phyloP scores from a whole-genome alignment of 2,888 invertebrate genomes.

The Hypomecis punctinalis region DNA sequence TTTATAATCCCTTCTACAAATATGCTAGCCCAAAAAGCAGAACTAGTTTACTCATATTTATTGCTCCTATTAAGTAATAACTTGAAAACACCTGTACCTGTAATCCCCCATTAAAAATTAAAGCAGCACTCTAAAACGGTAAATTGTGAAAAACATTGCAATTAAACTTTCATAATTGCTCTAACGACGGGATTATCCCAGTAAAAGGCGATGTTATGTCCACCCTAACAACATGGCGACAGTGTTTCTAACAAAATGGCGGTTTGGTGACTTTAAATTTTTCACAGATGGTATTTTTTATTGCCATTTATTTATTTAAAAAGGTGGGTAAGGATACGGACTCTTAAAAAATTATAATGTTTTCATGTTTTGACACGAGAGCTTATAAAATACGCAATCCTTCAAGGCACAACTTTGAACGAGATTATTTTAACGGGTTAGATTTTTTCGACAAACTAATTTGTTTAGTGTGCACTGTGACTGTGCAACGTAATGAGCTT shows the following conservation, averaged over 20 bases:
- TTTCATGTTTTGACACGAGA: no score
- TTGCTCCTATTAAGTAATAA: conserved; percentile 14
- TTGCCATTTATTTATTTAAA: background rate
- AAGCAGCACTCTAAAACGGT: conserved; percentile 33
- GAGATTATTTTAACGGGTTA: no score
- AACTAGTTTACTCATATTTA: conserved; percentile 10
- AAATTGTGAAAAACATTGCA: conserved; percentile 43
- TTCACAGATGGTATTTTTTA: background rate
- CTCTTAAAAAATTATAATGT: no score
- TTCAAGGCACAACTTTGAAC: no score
- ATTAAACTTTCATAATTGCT: conserved; percentile 47
- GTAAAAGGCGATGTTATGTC: conserved; percentile 39
- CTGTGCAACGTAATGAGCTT: no score
- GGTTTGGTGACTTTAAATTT: conserved; percentile 3
- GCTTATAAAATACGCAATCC: no score
- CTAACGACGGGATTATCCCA: conserved; percentile 42
- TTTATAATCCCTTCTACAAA: background rate
- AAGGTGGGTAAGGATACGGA: background rate
- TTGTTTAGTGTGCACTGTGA: no score
- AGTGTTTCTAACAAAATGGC: background rate
- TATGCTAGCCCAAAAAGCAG: background rate
- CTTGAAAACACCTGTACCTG: conserved; percentile 38
- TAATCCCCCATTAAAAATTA: conserved; percentile 38
- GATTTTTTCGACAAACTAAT: no score
- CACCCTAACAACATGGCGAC: conserved; percentile 42